Conservation (phyloP, 2,113 vertebrate genomes). For the Eclectus roratus region DNA sequence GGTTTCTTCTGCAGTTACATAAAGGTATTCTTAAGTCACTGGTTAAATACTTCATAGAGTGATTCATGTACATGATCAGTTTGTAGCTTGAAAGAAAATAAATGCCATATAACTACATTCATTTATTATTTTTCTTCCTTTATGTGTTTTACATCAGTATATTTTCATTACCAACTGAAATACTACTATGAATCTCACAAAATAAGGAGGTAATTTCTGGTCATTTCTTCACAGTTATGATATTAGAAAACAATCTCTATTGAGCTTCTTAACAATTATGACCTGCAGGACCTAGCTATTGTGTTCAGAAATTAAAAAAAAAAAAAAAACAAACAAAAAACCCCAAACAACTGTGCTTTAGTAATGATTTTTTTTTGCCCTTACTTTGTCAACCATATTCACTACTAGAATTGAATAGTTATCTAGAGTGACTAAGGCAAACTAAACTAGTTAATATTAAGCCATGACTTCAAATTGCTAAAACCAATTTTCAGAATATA, state of each 20-base stretch:
- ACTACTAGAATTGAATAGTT: background rate
- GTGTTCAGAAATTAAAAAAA: background rate
- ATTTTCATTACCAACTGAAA: background rate
- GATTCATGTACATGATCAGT: background rate
- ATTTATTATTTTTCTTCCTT: background rate
- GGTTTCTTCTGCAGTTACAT: background rate
- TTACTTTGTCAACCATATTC: background rate
- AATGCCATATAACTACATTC: background rate
- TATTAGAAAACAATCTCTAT: background rate
- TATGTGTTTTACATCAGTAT: background rate
- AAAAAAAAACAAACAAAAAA: too few relatives aligned
- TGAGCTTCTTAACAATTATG: background rate
- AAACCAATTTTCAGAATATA: background rate
- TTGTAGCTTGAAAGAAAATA: background rate
- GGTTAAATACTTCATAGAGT: background rate
- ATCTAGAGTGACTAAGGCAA: background rate
- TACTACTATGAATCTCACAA: background rate
- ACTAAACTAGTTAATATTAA: background rate
- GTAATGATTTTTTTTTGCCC: background rate
- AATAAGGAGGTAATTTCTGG: background rate
- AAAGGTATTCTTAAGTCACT: background rate
- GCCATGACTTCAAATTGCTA: background rate
- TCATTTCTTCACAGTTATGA: background rate
- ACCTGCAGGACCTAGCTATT: background rate
- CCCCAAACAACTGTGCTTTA: background rate